Evolutionary conservation across 2,888 invertebrate genomes (phyloP), one percentile per base, ranked within the genome.

Genomic region (Petrolisthes cinctipes): DNA sequence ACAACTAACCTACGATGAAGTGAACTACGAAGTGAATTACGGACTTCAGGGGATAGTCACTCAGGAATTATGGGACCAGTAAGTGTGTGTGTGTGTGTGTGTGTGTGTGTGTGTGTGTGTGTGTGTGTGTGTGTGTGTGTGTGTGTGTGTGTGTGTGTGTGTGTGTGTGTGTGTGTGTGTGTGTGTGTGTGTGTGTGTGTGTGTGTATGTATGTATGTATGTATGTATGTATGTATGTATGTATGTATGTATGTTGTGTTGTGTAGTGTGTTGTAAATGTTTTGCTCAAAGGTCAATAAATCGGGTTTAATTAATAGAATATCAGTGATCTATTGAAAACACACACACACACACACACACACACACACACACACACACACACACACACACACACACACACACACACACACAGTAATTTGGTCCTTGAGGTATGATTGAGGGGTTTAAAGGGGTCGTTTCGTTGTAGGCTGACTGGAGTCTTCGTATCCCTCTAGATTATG

Each of bases 101-200:
- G 75, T 75, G 75, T 75, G 75, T 75, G 75, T 75, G 75, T 75
- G 75, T 75, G 75, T 75, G 75, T 75, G 75, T 75, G 75, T 75
- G 75, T 75, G 75, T 75, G 75, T 23, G 75, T 75, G 75, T 75
- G 75, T 75, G 75, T 75, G 75, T 23, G 20, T n/a, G 75, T 75
- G 75, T 17, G 23, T 75, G 75, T 75, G 75, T 75, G 75, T 75
- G 75, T 75, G 75, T 75, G 75, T 75, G 75, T 75, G 75, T 75
- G 75, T 75, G 75, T 75, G 75, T 75, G 75, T 75, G 75, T 23
- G 75, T 75, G 75, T 75, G 75, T 75, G 75, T 75, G 75, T 23
- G 20, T n/a, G 82, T 82, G 61, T 61, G 61, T 61, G 61, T 61
- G 61, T 61, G 61, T 61, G 61, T 75, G 75, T 17, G 23, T 75